Percentiles rank a stretch among this genome's conserved stretches.
Evolutionary conservation across 2,797 vertebrate species (phyloP).

Genomic region (Hoplostethus atlanticus): DNA sequence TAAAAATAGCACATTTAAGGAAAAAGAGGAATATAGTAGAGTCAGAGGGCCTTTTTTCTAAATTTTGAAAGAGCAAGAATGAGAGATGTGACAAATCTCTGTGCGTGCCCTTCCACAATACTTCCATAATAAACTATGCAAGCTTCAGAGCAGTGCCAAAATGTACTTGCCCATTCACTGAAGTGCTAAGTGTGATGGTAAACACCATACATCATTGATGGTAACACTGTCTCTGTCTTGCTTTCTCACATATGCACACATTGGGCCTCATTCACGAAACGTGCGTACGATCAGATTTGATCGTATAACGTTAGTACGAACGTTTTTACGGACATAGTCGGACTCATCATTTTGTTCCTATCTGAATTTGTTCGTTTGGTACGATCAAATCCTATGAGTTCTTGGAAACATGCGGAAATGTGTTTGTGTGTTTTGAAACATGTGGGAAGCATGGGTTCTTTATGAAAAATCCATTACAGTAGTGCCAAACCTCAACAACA

Average conservation of each 20-base stretch:
- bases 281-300: too few relatives aligned
- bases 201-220: constrained; percentile 33
- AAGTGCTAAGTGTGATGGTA: not conserved
- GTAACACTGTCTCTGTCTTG: not conserved
- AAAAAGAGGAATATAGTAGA: not conserved
- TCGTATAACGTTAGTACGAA: too few relatives aligned
- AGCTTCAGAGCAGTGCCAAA: constrained; percentile 1
- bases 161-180: constrained; percentile 11
- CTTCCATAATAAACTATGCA: not conserved
- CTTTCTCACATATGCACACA: constrained; percentile 9
- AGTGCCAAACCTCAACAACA: too few relatives aligned
- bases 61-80: constrained; percentile 42
- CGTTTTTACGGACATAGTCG: too few relatives aligned
- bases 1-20: constrained; percentile 31
- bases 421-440: too few relatives aligned
- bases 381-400: too few relatives aligned
- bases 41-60: constrained; percentile 5
- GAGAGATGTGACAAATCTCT: constrained; percentile 10
- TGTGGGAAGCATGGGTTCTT: too few relatives aligned
- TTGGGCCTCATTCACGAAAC: too few relatives aligned
- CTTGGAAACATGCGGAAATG: too few relatives aligned
- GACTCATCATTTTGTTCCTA: too few relatives aligned
- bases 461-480: too few relatives aligned
- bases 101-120: not conserved
- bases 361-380: too few relatives aligned